Evolutionary conservation across 2,888 invertebrate genomes (phyloP).

Genomic region (Isotomurus palustris): DNA sequence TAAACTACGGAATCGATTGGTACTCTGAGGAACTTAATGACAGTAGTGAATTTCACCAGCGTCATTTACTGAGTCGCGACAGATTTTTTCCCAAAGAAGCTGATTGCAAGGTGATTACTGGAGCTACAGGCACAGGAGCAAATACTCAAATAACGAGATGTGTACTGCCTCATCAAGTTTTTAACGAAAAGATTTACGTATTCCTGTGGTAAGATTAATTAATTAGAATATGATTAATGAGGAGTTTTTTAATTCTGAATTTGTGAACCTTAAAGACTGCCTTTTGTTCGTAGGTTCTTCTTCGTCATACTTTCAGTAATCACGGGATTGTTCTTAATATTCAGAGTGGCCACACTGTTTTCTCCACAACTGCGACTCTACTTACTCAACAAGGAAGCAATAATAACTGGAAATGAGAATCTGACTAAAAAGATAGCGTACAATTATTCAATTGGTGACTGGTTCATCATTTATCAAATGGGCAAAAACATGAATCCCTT

Average conservation of each 20-base stretch:
- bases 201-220: background rate
- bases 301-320: background rate
- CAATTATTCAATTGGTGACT: background rate
- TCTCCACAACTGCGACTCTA: background rate
- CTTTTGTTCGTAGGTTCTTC: background rate
- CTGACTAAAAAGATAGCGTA: background rate
- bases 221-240: background rate
- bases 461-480: constrained; percentile 7
- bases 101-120: background rate
- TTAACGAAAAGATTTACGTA: constrained; percentile 13
- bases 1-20: constrained; percentile 1
- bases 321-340: background rate
- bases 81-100: background rate
- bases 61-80: no score
- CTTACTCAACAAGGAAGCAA: background rate
- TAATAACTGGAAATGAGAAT: background rate
- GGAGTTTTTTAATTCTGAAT: background rate
- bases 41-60: no score
- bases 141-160: background rate
- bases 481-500: constrained; percentile 4
- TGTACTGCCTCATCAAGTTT: constrained; percentile 3
- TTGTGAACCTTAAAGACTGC: background rate
- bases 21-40: background rate
- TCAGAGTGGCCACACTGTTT: background rate
- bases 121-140: background rate